Base-by-base conservation (phyloP, 2,888 invertebrate species). In the Altica lythri region DNA sequence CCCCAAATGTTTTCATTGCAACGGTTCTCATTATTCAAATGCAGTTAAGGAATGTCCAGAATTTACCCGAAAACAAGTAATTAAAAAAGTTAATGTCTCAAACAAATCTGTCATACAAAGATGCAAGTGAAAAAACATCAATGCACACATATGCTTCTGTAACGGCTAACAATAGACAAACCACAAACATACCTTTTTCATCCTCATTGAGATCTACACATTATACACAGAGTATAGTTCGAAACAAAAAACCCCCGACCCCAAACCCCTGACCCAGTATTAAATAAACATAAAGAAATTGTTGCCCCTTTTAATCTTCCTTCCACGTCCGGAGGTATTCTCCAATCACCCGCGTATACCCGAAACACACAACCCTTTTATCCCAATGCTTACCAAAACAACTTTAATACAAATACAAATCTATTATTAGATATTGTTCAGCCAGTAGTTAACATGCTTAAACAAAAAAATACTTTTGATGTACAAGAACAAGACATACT, bases 11-110 rank as follows among this genome's bases (percentile, higher is more conserved):
- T 14, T 38, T 16, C 14, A 38, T 17, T 38, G 38, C 17, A 17
- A 6, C 2, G 38, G 38, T 2, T 10, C 16, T 6, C 38, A 17
- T 14, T 38, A 13, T 17, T 17, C 38, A 4, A 38, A 38, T 10
- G 10, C 16, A 5, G 17, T 10, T 17, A 17, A 2, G 4, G 8
- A 9, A 38, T 38, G 17, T n/a, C 14, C 38, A 4, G 17, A 38
- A 38, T 38, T 38, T 17, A 38, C 13, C 4, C 2, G 38, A 9
- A 14, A 38, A 38, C 2, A 17, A 17, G 18, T 10, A 5, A 38
- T 38, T 4, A 38, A 38, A 38, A 38, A 38, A 38, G 14, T 29
- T 10, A n/a, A 46, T 32, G 46, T 34, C 46, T 9, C 9, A 32
- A 2, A 10, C 34, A 32, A 45, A 45, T 16, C 2, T 32, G 1